Percentiles rank a stretch among this genome's conserved stretches.
Conservation (phyloP, 30 jellyfish, hydroid and myxozoan species). For the Aurelia aurita region DNA sequence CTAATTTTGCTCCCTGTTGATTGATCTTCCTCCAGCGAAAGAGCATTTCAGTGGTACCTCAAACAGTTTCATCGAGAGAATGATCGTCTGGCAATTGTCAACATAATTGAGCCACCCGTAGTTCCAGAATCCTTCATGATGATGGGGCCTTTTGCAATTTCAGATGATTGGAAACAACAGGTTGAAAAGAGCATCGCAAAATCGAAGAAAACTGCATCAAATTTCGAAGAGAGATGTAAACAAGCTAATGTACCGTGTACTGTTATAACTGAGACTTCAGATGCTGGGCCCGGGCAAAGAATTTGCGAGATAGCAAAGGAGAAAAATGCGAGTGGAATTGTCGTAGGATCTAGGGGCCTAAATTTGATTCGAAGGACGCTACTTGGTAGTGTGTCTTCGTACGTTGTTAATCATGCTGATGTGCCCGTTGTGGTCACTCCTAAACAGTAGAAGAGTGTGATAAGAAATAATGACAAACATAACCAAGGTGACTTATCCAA, state of each 20-base stretch:
- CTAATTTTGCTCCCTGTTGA: constrained; percentile 75
- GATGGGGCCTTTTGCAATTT: constrained; percentile 72
- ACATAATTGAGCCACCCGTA: constrained; percentile 80
- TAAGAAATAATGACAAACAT: too few species aligned
- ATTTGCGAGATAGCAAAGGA: constrained; percentile 78
- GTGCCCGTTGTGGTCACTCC: constrained; percentile 85
- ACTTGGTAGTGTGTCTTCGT: constrained; percentile 85
- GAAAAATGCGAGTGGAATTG: constrained; percentile 65
- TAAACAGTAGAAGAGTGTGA: not conserved
- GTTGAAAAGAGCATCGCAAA: constrained; percentile 55
- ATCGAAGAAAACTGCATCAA: constrained; percentile 59
- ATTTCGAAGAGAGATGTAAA: constrained; percentile 59
- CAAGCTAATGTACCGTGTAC: constrained; percentile 53
- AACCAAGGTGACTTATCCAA: too few species aligned
- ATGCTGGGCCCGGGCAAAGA: constrained; percentile 83
- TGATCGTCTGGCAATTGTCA: constrained; percentile 80
- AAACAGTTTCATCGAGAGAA: constrained; percentile 61
- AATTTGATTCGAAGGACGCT: constrained; percentile 82
- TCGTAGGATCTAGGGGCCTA: constrained; percentile 89
- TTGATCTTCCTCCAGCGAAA: constrained; percentile 64
- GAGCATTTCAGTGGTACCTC: constrained; percentile 80
- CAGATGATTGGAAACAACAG: constrained; percentile 74
- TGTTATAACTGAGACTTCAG: constrained; percentile 48
- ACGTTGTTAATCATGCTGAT: constrained; percentile 74
- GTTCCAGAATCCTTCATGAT: constrained; percentile 59